These are phyloP conservation scores for Leptopilina boulardi DNA, from an alignment of 1,140 invertebrate genomes.

Conservation along the genomic window DNA sequence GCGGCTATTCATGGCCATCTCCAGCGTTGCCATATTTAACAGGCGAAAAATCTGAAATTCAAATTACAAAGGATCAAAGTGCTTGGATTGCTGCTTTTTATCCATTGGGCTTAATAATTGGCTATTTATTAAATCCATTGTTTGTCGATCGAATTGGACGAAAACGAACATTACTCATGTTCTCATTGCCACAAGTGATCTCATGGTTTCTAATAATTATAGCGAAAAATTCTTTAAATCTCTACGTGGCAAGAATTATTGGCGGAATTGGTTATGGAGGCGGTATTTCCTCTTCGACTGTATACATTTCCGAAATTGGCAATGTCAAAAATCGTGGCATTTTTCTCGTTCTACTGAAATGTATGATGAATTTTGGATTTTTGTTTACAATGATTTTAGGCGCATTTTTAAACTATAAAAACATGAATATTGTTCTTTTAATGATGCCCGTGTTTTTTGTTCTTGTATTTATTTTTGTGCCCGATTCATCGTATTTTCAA, in stretches of 20 bases:
- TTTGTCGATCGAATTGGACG: neutral
- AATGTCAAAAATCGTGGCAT: neutral
- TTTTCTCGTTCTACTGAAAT: neutral
- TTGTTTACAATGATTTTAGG: neutral
- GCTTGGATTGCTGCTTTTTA: neutral
- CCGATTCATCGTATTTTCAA: neutral
- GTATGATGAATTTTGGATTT: neutral
- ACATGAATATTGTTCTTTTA: neutral
- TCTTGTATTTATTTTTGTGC: neutral
- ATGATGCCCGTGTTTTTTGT: neutral
- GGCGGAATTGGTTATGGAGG: neutral
- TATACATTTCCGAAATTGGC: neutral
- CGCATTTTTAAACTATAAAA: neutral
- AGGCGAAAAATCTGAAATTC: neutral
- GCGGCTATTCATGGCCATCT: neutral
- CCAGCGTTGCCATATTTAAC: neutral
- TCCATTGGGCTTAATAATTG: neutral
- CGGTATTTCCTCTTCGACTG: neutral
- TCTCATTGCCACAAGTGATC: neutral
- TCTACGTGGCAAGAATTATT: neutral
- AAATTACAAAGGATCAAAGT: neutral
- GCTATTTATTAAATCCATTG: neutral
- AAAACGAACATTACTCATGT: neutral
- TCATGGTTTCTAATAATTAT: neutral
- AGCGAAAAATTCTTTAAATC: neutral